These are phyloP conservation scores for Microcebus lehilahytsara DNA, from an alignment of 2,113 vertebrate species.

Conservation along the genomic window DNA sequence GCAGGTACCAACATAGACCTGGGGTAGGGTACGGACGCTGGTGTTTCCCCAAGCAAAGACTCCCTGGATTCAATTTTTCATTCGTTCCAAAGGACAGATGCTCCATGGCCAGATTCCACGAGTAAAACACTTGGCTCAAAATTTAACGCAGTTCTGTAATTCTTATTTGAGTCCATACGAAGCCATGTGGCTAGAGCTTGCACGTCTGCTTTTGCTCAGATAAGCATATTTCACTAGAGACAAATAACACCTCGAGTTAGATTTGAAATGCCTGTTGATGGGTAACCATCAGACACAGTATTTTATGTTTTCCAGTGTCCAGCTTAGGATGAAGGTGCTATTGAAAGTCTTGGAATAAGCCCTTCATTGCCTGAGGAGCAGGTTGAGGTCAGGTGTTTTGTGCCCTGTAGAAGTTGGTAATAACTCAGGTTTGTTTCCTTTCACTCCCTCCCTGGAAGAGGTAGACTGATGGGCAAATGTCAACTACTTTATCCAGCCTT, in stretches of 20 bases:
- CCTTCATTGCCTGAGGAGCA: neutral
- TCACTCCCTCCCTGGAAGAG: conserved; percentile 24
- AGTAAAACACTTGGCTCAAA: conserved; percentile 20
- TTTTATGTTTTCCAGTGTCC: conserved; percentile 15
- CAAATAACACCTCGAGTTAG: neutral
- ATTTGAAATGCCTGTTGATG: conserved; percentile 1
- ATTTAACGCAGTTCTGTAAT: conserved; percentile 30
- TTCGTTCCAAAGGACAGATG: conserved; percentile 33
- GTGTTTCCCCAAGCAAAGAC: conserved; percentile 29
- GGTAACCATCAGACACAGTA: neutral
- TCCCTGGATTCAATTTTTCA: neutral
- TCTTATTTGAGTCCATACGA: conserved; percentile 14
- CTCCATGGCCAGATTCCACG: neutral
- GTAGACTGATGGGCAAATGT: neutral
- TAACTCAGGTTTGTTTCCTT: neutral
- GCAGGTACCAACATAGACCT: neutral
- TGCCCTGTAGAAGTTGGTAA: neutral
- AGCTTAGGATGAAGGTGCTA: conserved; percentile 3
- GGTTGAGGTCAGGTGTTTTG: neutral
- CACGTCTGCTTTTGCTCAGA: neutral
- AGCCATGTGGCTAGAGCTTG: neutral
- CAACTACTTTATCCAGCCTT: neutral
- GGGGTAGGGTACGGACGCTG: neutral
- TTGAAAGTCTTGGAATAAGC: neutral
- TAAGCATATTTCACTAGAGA: conserved; percentile 12